Evolutionary conservation across 2,797 vertebrate species (phyloP), one percentile per base, ranked within the genome.

Genomic region (Scleropages formosus): DNA sequence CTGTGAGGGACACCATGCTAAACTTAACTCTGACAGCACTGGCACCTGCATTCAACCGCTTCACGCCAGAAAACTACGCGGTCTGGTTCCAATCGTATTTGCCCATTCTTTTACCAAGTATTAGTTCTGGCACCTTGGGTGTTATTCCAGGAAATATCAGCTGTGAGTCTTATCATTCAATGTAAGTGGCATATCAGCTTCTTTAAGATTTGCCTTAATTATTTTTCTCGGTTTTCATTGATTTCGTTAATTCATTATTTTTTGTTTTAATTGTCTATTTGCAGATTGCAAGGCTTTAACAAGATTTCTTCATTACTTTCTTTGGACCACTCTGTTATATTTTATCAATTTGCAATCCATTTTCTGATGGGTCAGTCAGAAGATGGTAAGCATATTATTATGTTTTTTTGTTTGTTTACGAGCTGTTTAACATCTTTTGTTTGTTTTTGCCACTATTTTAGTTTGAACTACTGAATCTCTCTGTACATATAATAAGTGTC

Each of bases 51-150:
- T 58, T 71, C 71, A 3, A 58, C 20, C 31, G 16, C 49, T 71
- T 71, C 71, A 67, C 18, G 8, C n/a, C 62, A 11, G 39, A 80
- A 39, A 77, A 65, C 8, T 77, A 85, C 44, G 76, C 79, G 12
- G 13, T 80, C 58, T 89, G 87, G 87, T 88, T 89, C 80, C 86
- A 88, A 75, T 69, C 63, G 1, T 82, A 88, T 46, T 78, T 89
- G 0, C 68, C 46, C 15, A 53, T 84, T 1, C 83, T 87, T 46
- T 85, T 89, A 8, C 80, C 85, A 67, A 80, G 84, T 61, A 78
- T 81, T 16, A 16, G 80, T 24, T 68, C 83, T 3, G 67, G 44
- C 20, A 81, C 76, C 51, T 75, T 89, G 72, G 79, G 82, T 60
- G 60, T 83, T 0, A 84, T 89, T 63, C 84, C 87, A 63, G 60